Evolutionary conservation across 2,888 invertebrate genomes (phyloP), one percentile per base, ranked within the genome.

Genomic region (Hirtodrosophila duncani): DNA sequence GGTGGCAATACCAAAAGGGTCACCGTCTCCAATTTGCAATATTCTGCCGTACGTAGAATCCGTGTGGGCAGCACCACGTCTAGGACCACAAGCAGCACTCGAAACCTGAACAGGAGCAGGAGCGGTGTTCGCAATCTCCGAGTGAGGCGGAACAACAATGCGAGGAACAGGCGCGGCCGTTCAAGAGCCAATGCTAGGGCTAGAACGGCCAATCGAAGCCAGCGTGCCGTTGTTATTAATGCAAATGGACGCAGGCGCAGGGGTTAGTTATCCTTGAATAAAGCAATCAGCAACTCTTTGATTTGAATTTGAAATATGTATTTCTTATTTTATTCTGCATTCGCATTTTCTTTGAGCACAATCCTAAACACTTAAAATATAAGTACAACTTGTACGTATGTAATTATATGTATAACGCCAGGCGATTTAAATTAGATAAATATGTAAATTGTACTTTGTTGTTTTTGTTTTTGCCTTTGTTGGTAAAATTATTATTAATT

Each of bases 371-470:
- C 57, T 57, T 57, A 57, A 33, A 50, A 20, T 3, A 20, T 5
- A 5, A 5, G 20, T 5, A 7, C 20, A 20, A 20, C 3, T 20
- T 20, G 6, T 20, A 5, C 3, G 6, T 5, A 20, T 5, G 6
- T 20, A 20, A 20, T 5, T 20, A 20, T n/a, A n/a, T n/a, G n/a
- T 30, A 27, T 39, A 33, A 20, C 63, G 56, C 24, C 36, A 56
- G 13, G 33, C 36, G 45, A 50, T 49, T 53, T 52, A 43, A 49
- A 52, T 52, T 51, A 63, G 20, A 67, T 78, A 51, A 49, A 61
- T 67, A 64, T 46, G 31, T 63, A 69, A 55, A 13, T 75, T 70
- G 68, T 75, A 69, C 72, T 75, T 30, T 29, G 34, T 33, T 5
- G 29, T 14, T 20, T 27, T 50, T 53, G 30, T 43, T 43, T 48